Evolutionary conservation across 2,888 invertebrate genomes (phyloP).

Genomic region (Limenitis camilla): DNA sequence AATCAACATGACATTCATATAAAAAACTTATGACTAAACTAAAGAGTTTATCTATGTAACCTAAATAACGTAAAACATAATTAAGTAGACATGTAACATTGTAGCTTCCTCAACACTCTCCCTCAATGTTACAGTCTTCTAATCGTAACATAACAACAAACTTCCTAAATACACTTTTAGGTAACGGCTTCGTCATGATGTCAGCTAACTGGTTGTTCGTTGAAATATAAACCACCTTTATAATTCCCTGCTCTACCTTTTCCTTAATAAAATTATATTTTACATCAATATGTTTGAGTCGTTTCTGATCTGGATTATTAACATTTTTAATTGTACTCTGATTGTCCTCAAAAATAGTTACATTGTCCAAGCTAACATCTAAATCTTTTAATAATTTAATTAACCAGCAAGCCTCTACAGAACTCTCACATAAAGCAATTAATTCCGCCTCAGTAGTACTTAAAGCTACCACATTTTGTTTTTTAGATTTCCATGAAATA

Average conservation of each 20-base stretch:
- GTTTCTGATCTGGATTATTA: constrained; percentile 3
- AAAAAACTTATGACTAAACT: too few relatives aligned
- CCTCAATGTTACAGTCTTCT: too few relatives aligned
- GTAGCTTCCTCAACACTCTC: too few relatives aligned
- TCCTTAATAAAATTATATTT: constrained; percentile 11
- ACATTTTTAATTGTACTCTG: constrained; percentile 1
- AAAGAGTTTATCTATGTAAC: too few relatives aligned
- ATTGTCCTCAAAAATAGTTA: not conserved
- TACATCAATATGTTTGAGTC: constrained; percentile 6
- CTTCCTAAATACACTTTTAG: too few relatives aligned
- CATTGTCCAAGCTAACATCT: not conserved
- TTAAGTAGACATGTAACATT: too few relatives aligned
- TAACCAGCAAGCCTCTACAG: constrained; percentile 1
- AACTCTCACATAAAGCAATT: not conserved
- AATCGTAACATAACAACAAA: too few relatives aligned
- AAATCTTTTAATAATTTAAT: not conserved
- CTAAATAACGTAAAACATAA: too few relatives aligned
- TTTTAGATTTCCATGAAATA: constrained; percentile 21
- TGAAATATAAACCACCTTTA: not conserved
- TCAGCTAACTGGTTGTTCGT: not conserved
- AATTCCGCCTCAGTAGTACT: too few relatives aligned
- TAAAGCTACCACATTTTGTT: constrained; percentile 15
- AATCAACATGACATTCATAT: too few relatives aligned
- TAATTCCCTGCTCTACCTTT: not conserved
- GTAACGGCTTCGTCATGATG: not conserved